Base-by-base conservation (phyloP, 1,140 invertebrate species). In the Pinna nobilis region DNA sequence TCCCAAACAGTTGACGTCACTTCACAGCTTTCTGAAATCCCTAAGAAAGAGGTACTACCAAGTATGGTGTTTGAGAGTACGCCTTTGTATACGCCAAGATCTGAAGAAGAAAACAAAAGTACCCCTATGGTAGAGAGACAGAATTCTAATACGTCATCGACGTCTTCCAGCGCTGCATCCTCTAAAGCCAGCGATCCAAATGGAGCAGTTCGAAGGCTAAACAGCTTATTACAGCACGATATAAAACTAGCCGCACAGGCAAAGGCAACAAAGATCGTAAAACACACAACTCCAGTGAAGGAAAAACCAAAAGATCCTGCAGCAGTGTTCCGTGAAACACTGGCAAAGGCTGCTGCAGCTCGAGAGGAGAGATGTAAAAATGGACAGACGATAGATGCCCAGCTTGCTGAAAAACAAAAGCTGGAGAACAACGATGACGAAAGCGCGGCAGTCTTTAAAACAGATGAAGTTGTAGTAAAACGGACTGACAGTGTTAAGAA, bases 261-360 rank as follows among this genome's bases (percentile, higher is more conserved):
- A 2, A 74, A 79, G 49, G 76, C 78, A 20, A 63, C 76, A 11
- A 82, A 82, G 76, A 64, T 80, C 57, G 73, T 76, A 37, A 70
- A 84, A 60, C 81, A 83, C 65, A 67, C 76, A 15, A 81, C 84
- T 23, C 76, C 76, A 50, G 72, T 79, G 4, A 73, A 67, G 28
- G 73, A 77, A 51, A 81, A 81, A 72, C 84, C 82, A 39, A 86
- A 83, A 66, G 81, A 83, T 69, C 77, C 78, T 32, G 64, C 81
- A 53, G 77, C 79, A 64, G 61, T 83, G 6, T 86, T 86, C 55
- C 64, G 77, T 11, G 81, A 83, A 44, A 80, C 84, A 55, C 76
- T 86, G 18, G 72, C 70, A 3, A 86, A 83, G 44, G 82, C 82
- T 49, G 64, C 70, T 30, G 70, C 67, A 28, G 84, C 75, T 3